A percentile compares a stretch with the other conserved stretches of the same genome.
Evolutionary conservation across 1,140 invertebrate species (phyloP).

Genomic region (Drosophila tropicalis): DNA sequence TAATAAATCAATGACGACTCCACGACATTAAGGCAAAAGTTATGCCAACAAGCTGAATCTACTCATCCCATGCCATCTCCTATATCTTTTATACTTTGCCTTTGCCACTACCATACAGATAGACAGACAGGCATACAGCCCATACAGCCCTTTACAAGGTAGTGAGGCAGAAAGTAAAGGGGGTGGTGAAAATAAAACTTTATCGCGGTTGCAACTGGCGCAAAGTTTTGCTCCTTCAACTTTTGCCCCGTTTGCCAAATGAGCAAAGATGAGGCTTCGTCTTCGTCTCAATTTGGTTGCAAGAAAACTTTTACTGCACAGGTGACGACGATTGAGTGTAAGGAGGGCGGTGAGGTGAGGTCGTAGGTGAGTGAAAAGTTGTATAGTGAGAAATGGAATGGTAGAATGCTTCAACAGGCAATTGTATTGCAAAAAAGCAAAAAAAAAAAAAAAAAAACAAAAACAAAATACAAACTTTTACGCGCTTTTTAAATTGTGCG

Average conservation of each 20-base stretch:
- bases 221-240: constrained; percentile 60
- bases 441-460: no score
- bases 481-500: constrained; percentile 75
- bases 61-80: background rate
- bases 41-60: constrained; percentile 21
- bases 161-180: background rate
- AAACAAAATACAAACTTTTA: constrained; percentile 40
- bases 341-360: background rate
- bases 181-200: constrained; percentile 49
- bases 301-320: constrained; percentile 50
- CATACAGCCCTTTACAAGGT: background rate
- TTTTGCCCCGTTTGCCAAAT: constrained; percentile 60
- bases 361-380: background rate
- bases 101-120: background rate
- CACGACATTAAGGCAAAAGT: constrained; percentile 61
- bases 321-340: constrained; percentile 11
- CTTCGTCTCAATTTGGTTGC: constrained; percentile 65
- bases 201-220: constrained; percentile 67
- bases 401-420: constrained; percentile 25
- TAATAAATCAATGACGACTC: constrained; percentile 73
- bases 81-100: background rate
- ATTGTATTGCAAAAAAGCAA: constrained; percentile 35
- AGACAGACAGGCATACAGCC: no score
- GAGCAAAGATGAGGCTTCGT: constrained; percentile 47
- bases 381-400: background rate